phyloP scores from a whole-genome alignment of 2,113 vertebrate species.

The Nothobranchius kuhntae region DNA sequence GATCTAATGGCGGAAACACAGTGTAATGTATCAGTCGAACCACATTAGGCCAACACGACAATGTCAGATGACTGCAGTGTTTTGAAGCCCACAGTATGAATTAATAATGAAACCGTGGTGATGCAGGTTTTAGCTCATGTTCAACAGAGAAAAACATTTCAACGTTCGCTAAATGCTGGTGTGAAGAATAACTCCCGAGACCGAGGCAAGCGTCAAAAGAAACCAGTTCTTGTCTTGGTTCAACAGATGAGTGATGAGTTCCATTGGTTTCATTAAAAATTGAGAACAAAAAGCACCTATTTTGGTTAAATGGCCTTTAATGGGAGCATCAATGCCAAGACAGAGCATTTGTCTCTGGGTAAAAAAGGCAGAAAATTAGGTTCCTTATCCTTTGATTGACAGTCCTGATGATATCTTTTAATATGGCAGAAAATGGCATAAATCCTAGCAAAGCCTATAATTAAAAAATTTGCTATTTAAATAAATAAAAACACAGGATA shows the following conservation, averaged over 20 bases:
- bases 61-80: constrained; percentile 49
- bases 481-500: not conserved
- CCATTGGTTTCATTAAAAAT: constrained; percentile 52
- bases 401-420: constrained; percentile 4
- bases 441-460: not conserved
- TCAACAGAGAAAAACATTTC: constrained; percentile 9
- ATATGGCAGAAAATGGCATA: constrained; percentile 1
- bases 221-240: constrained; percentile 4
- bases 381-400: constrained; percentile 23
- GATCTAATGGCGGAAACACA: constrained; percentile 24
- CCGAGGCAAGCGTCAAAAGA: not conserved
- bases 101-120: constrained; percentile 52
- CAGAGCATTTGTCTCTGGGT: constrained; percentile 45
- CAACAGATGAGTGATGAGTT: constrained; percentile 37
- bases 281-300: constrained; percentile 47
- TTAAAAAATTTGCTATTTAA: not conserved
- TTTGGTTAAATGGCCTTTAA: constrained; percentile 68
- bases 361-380: constrained; percentile 61
- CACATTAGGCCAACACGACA: constrained; percentile 12
- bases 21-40: constrained; percentile 14
- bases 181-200: not conserved
- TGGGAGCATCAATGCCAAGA: constrained; percentile 55
- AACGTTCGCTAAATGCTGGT: not conserved
- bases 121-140: constrained; percentile 17
- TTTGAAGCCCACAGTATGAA: constrained; percentile 47